phyloP scores from a whole-genome alignment of 2,797 vertebrate genomes.

The Carapus acus region DNA sequence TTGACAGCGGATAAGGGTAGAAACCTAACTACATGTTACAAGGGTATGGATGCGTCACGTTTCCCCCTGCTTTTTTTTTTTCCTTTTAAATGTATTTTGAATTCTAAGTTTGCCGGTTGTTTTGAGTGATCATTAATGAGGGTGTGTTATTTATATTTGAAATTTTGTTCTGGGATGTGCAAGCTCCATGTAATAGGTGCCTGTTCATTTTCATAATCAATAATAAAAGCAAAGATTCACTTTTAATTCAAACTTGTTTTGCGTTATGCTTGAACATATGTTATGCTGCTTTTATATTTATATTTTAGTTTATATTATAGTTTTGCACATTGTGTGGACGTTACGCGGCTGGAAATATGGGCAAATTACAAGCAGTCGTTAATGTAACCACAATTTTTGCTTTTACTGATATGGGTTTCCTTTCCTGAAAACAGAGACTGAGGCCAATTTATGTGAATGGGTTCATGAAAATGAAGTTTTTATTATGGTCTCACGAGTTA shows the following conservation, averaged over 20 bases:
- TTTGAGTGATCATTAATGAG: conserved; percentile 67
- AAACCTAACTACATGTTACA: conserved; percentile 46
- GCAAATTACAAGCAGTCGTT: too few species aligned
- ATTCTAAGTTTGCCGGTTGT: conserved; percentile 66
- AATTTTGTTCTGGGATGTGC: conserved; percentile 69
- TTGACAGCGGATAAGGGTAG: conserved; percentile 39
- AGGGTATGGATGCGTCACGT: conserved; percentile 41
- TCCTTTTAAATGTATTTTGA: conserved; percentile 62
- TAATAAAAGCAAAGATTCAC: conserved; percentile 74
- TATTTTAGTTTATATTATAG: too few species aligned
- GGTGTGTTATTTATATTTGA: conserved; percentile 71
- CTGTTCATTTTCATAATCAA: conserved; percentile 78
- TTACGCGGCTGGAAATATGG: too few species aligned
- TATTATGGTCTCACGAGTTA: too few species aligned
- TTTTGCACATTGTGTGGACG: too few species aligned
- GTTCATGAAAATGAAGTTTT: too few species aligned
- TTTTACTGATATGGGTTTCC: too few species aligned
- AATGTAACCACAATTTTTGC: too few species aligned
- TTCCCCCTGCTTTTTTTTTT: conserved; percentile 25
- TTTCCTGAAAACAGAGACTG: too few species aligned
- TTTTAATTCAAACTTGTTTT: conserved; percentile 57
- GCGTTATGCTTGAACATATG: conserved; percentile 14
- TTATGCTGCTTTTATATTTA: background rate
- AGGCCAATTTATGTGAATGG: too few species aligned
- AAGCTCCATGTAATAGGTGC: conserved; percentile 76